Percentiles rank a stretch among this genome's conserved stretches.
phyloP scores from a whole-genome alignment of 2,888 invertebrate species.

The Stenodema calcarata region DNA sequence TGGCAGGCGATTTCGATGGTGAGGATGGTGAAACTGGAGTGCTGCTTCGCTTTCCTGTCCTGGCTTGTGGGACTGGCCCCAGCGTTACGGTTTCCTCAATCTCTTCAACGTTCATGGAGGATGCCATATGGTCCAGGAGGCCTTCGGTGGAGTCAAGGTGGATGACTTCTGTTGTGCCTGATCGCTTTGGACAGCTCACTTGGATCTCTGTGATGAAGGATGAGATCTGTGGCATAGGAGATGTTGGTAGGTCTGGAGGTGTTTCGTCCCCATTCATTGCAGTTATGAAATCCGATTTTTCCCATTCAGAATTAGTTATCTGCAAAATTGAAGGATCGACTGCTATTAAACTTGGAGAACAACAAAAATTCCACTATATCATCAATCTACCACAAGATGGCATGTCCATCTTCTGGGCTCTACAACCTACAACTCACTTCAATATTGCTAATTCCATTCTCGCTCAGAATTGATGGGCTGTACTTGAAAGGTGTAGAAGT shows the following conservation, averaged over 20 bases:
- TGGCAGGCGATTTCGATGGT: conserved; percentile 25
- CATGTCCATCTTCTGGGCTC: too few relatives aligned
- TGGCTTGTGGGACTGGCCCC: conserved; percentile 32
- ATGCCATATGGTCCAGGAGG: conserved; percentile 52
- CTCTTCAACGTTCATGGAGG: conserved; percentile 21
- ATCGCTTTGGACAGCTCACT: conserved; percentile 61
- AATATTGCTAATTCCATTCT: conserved; percentile 52
- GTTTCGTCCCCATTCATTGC: conserved; percentile 57
- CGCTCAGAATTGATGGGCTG: conserved; percentile 38
- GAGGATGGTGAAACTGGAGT: background rate
- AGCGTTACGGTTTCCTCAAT: conserved; percentile 42
- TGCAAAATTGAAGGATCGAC: conserved; percentile 51
- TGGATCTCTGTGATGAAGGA: conserved; percentile 79
- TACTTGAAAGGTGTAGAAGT: conserved; percentile 56
- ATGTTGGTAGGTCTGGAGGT: conserved; percentile 62
- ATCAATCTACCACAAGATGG: too few relatives aligned
- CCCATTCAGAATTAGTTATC: conserved; percentile 58
- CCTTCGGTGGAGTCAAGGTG: conserved; percentile 51
- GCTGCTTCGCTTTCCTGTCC: background rate
- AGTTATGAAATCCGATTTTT: conserved; percentile 49
- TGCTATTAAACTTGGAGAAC: too few relatives aligned
- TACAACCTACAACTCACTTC: conserved; percentile 49
- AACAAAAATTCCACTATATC: too few relatives aligned
- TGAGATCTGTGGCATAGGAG: conserved; percentile 61
- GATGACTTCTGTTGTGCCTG: conserved; percentile 43